Conservation (phyloP, 2,888 invertebrate genomes). For the Mellilla xanthometata region DNA sequence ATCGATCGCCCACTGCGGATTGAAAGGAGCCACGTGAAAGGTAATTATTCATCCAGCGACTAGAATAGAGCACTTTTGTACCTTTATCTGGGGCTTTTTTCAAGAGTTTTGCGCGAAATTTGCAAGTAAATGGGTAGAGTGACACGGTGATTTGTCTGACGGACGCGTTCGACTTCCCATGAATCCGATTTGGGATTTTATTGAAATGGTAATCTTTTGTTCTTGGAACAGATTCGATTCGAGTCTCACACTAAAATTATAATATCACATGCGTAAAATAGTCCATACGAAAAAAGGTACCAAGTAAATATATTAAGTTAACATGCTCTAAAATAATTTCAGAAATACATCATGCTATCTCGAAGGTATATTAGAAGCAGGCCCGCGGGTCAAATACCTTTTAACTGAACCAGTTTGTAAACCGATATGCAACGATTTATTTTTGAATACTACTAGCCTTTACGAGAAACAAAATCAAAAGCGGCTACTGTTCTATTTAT, state of each 20-base stretch:
- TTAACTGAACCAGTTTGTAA: background rate
- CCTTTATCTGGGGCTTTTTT: slow-evolving; percentile 78
- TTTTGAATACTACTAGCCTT: background rate
- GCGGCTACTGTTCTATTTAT: slow-evolving; percentile 12
- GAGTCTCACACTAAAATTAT: too few species aligned
- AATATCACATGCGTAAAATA: too few species aligned
- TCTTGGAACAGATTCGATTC: slow-evolving; percentile 29
- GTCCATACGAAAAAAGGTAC: too few species aligned
- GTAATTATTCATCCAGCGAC: slow-evolving; percentile 82
- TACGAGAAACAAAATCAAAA: slow-evolving; percentile 9
- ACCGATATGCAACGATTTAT: background rate
- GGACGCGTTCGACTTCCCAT: slow-evolving; percentile 67
- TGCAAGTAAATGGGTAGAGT: slow-evolving; percentile 79
- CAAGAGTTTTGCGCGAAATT: slow-evolving; percentile 78
- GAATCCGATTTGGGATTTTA: slow-evolving; percentile 52
- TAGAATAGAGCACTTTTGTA: slow-evolving; percentile 82
- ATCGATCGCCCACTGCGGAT: slow-evolving; percentile 77
- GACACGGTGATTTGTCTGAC: slow-evolving; percentile 76
- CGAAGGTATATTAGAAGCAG: too few species aligned
- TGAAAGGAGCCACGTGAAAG: slow-evolving; percentile 81
- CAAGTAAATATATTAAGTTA: too few species aligned
- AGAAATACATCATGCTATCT: too few species aligned
- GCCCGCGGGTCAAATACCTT: slow-evolving; percentile 3
- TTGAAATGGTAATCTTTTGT: slow-evolving; percentile 34
- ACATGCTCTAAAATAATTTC: too few species aligned